Base-by-base conservation (phyloP, 2,888 invertebrate species). In the Rhingia rostrata region DNA sequence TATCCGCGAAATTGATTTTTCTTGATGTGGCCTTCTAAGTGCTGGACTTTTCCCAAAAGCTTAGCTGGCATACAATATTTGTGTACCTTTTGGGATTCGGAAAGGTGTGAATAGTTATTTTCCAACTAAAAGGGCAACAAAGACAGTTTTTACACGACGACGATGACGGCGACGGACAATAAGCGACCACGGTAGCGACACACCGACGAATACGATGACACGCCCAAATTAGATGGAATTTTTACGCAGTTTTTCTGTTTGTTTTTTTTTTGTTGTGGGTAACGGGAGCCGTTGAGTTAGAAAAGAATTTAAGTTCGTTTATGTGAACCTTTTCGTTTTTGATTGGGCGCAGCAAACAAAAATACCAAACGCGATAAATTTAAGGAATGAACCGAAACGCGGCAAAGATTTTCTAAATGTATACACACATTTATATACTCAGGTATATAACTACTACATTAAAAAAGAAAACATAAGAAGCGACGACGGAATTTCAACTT, bases 371-470 rank as follows among this genome's bases (percentile, higher is more conserved):
- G 77, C 77, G 33, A 49, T 39, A 69, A 78, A 70, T 60, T 47
- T 39, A 66, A 60, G 84, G 74, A 84, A 74, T 80, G 79, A 80
- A 84, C 66, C 64, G 80, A 84, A 80, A 80, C 84, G 79, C 79
- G 79, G 80, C 39, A 84, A 70, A 45, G 53, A 63, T 78, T 73
- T 79, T 78, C 78, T 69, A 69, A 78, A 69, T 74, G 64, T 60
- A 78, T 54, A 72, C 47, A 72, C 67, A 63, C 66, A 56, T 33
- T 58, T 73, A 78, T 72, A 67, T 78, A 78, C 73, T 79, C 58
- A 43, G 56, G 69, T 73, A 64, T 54, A 43, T 74, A 66, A 72
- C 51, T 58, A 75, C 67, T 75, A 79, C 79, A 84, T 79, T 84
- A 74, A 75, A 79, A 84, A 80, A 74, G 43, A 70, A 78, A 77